Percentiles rank a stretch among this genome's conserved stretches.
These are phyloP conservation scores for Poecile atricapillus DNA, from an alignment of 2,113 vertebrate species.

Conservation along the genomic window DNA sequence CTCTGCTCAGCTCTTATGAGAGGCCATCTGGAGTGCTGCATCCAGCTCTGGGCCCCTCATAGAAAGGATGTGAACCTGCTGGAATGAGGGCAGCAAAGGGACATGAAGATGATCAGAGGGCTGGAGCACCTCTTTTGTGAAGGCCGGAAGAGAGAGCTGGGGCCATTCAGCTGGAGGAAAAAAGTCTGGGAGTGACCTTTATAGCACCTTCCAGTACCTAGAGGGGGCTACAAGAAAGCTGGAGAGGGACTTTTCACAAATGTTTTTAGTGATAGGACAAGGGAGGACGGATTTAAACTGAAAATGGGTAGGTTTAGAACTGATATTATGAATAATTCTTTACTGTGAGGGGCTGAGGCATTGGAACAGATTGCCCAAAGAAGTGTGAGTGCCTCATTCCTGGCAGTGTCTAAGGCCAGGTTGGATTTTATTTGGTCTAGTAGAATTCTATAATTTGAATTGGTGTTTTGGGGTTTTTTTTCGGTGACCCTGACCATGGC, in stretches of 20 bases:
- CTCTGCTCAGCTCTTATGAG: background rate
- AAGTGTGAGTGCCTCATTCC: background rate
- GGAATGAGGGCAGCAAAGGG: fast-evolving
- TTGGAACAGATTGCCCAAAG: background rate
- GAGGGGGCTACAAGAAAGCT: background rate
- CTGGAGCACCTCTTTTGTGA: background rate
- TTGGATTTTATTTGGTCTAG: background rate
- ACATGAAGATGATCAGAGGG: background rate
- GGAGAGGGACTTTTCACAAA: background rate
- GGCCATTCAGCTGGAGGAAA: background rate
- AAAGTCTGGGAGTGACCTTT: background rate
- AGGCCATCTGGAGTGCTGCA: background rate
- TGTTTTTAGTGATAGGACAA: background rate
- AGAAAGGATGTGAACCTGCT: background rate
- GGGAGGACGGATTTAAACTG: background rate
- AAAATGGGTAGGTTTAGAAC: background rate
- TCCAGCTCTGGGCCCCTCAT: background rate
- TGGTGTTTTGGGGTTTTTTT: background rate
- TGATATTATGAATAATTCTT: background rate
- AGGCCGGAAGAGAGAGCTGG: background rate
- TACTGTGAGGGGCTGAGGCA: background rate
- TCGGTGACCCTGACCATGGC: background rate
- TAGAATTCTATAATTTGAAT: background rate
- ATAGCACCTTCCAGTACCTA: background rate
- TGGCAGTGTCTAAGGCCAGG: background rate